Base-by-base conservation (phyloP, 2,888 invertebrate genomes). In the Epirrhoe alternata region DNA sequence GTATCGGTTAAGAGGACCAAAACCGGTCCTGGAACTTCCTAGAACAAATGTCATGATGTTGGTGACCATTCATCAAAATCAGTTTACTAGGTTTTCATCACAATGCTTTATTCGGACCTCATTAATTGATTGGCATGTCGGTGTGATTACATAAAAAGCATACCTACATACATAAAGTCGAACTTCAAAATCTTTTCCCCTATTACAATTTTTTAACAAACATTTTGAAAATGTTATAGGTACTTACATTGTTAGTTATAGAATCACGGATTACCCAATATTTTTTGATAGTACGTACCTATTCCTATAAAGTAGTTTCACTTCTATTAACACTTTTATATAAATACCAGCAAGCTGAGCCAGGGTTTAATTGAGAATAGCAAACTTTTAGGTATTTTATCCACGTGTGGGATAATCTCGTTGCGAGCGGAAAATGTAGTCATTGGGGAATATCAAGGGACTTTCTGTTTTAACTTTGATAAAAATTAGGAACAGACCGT, bases 361-460 rank as follows among this genome's bases (percentile, higher is more conserved):
- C 14, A 31, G 55, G 59, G 64, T 73, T 73, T 74, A 77, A 74
- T 69, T 69, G 65, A 57, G 66, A 64, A 73, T 70, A 71, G 59
- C 61, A 51, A 69, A 51, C 61, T 62, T 56, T 30, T 49, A 33
- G 59, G 64, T n/a, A 66, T 52, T 60, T 70, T 63, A 63, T 64
- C 42, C 58, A 47, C 69, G 67, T 56, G 59, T 57, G 52, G 57
- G 54, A 64, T 62, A 68, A 68, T 66, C 62, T 55, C 63, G 17
- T 59, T 53, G 58, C 30, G 30, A 53, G 49, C 56, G 16, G 42
- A 16, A 53, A 56, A 69, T 49, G 56, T 47, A 45, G 62, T 49
- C 53, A 31, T 33, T 58, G 59, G n/a, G 30, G 59, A 56, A 55
- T 59, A 63, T 60, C 31, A 56, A 56, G 45, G 60, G 52, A 60